These are phyloP conservation scores for Montipora foliosa DNA, from an alignment of 64 coral and sea anemone genomes.

Conservation along the genomic window DNA sequence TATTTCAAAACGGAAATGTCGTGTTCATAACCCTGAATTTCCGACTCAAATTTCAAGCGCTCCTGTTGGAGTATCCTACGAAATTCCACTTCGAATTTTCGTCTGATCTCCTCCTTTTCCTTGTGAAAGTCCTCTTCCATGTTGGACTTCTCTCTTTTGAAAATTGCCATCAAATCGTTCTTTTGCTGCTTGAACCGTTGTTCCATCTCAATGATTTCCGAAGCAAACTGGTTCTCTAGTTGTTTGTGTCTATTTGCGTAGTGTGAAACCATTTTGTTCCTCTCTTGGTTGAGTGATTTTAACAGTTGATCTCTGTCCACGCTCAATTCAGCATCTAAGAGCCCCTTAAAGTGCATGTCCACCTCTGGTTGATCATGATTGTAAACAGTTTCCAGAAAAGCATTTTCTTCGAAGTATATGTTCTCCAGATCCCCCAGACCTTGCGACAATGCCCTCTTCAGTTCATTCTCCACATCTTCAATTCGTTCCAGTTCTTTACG, in stretches of 20 bases:
- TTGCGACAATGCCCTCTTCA: conserved; percentile 84
- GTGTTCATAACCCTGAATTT: conserved; percentile 94
- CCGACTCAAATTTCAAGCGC: conserved; percentile 89
- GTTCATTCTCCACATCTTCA: conserved; percentile 90
- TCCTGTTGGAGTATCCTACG: conserved; percentile 89
- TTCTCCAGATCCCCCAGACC: conserved; percentile 86
- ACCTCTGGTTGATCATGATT: conserved; percentile 88
- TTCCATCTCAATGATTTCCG: conserved; percentile 94
- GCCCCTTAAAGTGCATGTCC: conserved; percentile 91
- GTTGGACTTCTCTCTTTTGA: conserved; percentile 85
- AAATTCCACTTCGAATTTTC: conserved; percentile 92
- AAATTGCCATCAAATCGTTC: conserved; percentile 98
- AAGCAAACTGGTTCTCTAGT: conserved; percentile 89
- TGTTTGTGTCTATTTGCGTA: conserved; percentile 82
- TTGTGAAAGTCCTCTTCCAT: conserved; percentile 73
- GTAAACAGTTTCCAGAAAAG: conserved; percentile 61
- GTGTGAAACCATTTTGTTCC: conserved; percentile 81
- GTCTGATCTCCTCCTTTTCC: conserved; percentile 93
- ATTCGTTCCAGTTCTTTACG: conserved; percentile 92
- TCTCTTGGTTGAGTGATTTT: conserved; percentile 70
- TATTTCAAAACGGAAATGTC: conserved; percentile 96
- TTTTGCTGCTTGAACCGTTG: conserved; percentile 95
- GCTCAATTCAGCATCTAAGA: conserved; percentile 65
- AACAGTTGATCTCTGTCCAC: conserved; percentile 70
- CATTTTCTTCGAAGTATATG: conserved; percentile 85